Evolutionary conservation across 2,888 invertebrate genomes (phyloP), one percentile per base, ranked within the genome.

Genomic region (Sthenelais limicola): DNA sequence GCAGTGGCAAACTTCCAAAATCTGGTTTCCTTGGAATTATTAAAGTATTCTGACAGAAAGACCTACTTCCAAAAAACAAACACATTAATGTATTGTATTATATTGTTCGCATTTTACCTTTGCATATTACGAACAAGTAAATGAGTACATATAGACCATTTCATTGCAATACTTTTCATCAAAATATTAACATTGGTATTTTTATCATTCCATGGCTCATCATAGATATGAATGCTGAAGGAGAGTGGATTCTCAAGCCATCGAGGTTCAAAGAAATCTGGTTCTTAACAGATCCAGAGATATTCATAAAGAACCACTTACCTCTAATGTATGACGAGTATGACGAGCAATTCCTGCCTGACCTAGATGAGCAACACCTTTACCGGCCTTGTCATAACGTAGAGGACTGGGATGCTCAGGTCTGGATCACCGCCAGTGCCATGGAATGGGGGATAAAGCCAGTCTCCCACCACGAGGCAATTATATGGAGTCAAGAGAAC

Each of bases 261-360:
- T 7, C 62, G 1, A 43, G 62, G 38, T n/a, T 62, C 1, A 21
- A 43, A 12, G 62, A 62, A 21, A 43, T 62, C 9, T 62, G 62
- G 62, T 62, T 62, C 38, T 9, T 62, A 3, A 62, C 62, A 18
- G 62, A 62, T 43, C 62, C 62, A 2, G 62, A 62, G 62, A 35
- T 38, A 24, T 62, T 62, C 24, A 24, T 62, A 18, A 38, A n/a
- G 18, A 62, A 35, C 9, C 62, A 62, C 38, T 21, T 62, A 12
- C 62, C 62, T 4, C 38, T 62, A 7, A 35, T 18, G 21, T 62
- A 35, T 28, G 38, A n/a, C 32, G 5, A 24, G 24, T n/a, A n/a
- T n/a, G 4, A 30, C 1, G 62, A 43, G 1, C 18, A 18, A 4
- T 21, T 38, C 5, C 26, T 62, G 4, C 26, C 35, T n/a, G 62